A percentile compares a stretch with the other conserved stretches of the same genome.
These are phyloP conservation scores for Panorpa germanica DNA, from an alignment of 2,888 invertebrate genomes.

Conservation along the genomic window DNA sequence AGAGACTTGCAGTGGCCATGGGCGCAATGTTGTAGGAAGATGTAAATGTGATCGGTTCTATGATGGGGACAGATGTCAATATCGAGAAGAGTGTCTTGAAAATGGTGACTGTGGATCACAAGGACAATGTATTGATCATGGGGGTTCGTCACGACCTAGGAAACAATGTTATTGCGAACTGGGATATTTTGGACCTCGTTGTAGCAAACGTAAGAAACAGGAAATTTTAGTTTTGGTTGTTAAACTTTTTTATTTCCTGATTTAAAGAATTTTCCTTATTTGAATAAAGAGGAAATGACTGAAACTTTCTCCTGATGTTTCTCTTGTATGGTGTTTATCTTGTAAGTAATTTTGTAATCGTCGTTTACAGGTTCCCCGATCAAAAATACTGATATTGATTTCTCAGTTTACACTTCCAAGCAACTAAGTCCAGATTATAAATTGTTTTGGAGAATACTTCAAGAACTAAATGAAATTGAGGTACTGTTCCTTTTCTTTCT, in stretches of 20 bases:
- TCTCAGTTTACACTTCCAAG: constrained; percentile 46
- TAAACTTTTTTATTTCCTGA: not conserved
- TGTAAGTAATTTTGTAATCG: constrained; percentile 10
- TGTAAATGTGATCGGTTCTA: constrained; percentile 68
- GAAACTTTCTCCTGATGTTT: constrained; percentile 2
- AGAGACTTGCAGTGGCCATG: constrained; percentile 72
- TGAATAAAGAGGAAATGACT: not conserved
- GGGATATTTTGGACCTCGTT: constrained; percentile 75
- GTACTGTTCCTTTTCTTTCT: too few relatives aligned
- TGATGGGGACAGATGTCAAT: constrained; percentile 72
- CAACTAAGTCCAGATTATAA: constrained; percentile 55
- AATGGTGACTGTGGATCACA: constrained; percentile 72
- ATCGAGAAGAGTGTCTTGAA: constrained; percentile 68
- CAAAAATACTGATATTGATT: constrained; percentile 52
- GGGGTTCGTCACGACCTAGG: constrained; percentile 62
- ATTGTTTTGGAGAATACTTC: constrained; percentile 70
- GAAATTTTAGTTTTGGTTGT: not conserved
- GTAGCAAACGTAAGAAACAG: constrained; percentile 51
- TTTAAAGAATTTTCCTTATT: constrained; percentile 1
- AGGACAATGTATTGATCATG: constrained; percentile 68
- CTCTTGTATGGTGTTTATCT: constrained; percentile 6
- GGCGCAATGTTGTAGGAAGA: constrained; percentile 54
- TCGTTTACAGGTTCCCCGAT: constrained; percentile 46
- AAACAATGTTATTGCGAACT: constrained; percentile 78
- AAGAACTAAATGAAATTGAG: constrained; percentile 73